Percentiles rank a stretch among this genome's conserved stretches.
Conservation (phyloP, 2,888 invertebrate genomes). For the Copidosoma aretas region DNA sequence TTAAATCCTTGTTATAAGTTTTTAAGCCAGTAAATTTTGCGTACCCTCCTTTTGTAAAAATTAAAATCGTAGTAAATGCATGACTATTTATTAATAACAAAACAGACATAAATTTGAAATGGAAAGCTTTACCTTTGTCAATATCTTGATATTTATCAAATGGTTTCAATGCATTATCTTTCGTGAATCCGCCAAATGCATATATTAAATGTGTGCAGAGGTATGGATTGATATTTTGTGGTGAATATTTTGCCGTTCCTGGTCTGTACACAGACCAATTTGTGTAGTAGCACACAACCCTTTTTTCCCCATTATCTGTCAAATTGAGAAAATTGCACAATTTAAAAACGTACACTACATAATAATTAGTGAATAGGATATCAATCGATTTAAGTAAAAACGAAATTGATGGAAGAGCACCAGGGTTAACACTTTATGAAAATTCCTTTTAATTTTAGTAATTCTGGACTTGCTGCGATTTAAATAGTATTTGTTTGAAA, state of each 20-base stretch:
- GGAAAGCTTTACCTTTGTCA: conserved; percentile 77
- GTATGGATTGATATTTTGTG: conserved; percentile 94
- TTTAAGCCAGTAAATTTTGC: conserved; percentile 92
- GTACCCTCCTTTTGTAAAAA: conserved; percentile 77
- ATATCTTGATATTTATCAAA: conserved; percentile 96
- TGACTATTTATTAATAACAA: not conserved
- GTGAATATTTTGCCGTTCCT: conserved; percentile 88
- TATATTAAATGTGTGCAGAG: conserved; percentile 92
- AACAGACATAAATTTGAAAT: not conserved
- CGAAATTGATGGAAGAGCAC: too few species aligned
- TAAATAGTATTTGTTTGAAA: too few species aligned
- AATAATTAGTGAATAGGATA: not conserved
- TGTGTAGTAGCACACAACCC: conserved; percentile 90
- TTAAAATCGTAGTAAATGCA: not conserved
- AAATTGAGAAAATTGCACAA: conserved; percentile 1
- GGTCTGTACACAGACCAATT: conserved; percentile 94
- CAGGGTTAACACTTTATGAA: too few species aligned
- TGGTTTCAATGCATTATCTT: conserved; percentile 88
- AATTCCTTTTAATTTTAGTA: too few species aligned
- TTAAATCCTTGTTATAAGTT: conserved; percentile 89
- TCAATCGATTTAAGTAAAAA: too few species aligned
- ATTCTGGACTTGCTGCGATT: too few species aligned
- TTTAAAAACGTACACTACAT: not conserved
- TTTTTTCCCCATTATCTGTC: conserved; percentile 68
- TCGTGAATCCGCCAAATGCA: conserved; percentile 91